Evolutionary conservation across 2,113 vertebrate species (phyloP), one percentile per base, ranked within the genome.

Genomic region (Barbus barbus): DNA sequence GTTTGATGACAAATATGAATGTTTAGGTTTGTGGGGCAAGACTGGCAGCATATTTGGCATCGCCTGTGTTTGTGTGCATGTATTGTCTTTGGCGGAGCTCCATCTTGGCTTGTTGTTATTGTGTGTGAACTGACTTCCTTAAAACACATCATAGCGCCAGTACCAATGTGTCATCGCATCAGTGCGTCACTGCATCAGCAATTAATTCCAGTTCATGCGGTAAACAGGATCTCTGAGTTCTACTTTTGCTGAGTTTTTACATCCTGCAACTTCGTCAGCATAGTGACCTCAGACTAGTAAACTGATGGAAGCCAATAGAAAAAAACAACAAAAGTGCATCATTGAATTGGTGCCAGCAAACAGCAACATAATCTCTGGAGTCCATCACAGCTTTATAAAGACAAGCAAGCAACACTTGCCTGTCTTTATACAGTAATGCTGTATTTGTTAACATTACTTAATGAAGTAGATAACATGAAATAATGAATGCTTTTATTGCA

Each of bases 111-210:
- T 90, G 92, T 93, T 92, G 84, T 78, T 71, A 41, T 20, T 69
- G 7, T 84, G 87, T 85, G 88, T 24, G 31, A 26, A 24, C 75
- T 83, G 78, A 73, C 83, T 80, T n/a, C 31, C 63, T 28, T 14
- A 69, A 63, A 87, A 85, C 74, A 86, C 87, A 87, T 85, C 89
- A 90, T 78, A 71, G 86, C 86, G 41, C 20, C 36, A 72, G n/a
- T 72, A 72, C 9, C 36, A 91, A 90, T 89, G 63, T 4, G 28
- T 67, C 63, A 67, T 33, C 1, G 3, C 63, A 20, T 67, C 88
- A 86, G 80, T 36, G 86, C 90, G 78, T 90, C 88, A 89, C 91
- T 92, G 92, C 93, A 87, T 92, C 92, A 91, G 91, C 91, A 91
- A 91, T 92, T 91, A 74, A 82, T 71, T 28, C 41, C 20, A 22